phyloP scores from a whole-genome alignment of 2,797 vertebrate genomes.

The Sebastes flavidus region DNA sequence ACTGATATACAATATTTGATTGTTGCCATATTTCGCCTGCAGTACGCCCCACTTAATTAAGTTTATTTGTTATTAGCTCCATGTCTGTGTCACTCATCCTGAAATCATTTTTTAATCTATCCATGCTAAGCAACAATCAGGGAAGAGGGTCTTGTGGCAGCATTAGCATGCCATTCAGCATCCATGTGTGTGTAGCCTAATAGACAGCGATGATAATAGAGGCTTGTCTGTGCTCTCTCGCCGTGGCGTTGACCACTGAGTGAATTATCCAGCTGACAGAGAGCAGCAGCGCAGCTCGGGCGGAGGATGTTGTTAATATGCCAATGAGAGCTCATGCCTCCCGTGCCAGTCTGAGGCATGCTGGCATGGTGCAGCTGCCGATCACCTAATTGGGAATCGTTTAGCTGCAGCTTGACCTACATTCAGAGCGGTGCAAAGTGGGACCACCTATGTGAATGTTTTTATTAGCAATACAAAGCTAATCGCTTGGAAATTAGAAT shows the following conservation, averaged over 20 bases:
- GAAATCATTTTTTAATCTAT: slow-evolving; percentile 48
- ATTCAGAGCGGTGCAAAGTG: slow-evolving; percentile 82
- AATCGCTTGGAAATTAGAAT: slow-evolving; percentile 87
- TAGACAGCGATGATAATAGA: slow-evolving; percentile 75
- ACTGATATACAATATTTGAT: background rate
- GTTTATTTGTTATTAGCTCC: slow-evolving; percentile 12
- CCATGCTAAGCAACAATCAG: slow-evolving; percentile 39
- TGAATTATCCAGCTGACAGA: slow-evolving; percentile 80
- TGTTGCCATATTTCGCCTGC: background rate
- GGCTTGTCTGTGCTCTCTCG: slow-evolving; percentile 72
- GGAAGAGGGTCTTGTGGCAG: slow-evolving; percentile 5
- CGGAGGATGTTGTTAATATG: slow-evolving; percentile 78
- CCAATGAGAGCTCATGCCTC: slow-evolving; percentile 67
- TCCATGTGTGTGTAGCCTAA: slow-evolving; percentile 60
- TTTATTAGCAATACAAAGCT: slow-evolving; percentile 84
- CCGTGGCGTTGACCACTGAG: slow-evolving; percentile 67
- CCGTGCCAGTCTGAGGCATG: slow-evolving; percentile 56
- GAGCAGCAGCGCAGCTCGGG: slow-evolving; percentile 69
- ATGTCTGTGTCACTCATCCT: slow-evolving; percentile 15
- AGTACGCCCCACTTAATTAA: slow-evolving; percentile 19
- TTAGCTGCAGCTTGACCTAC: slow-evolving; percentile 77
- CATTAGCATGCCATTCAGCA: slow-evolving; percentile 69
- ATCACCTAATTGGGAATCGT: slow-evolving; percentile 70
- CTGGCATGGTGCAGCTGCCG: slow-evolving; percentile 71
- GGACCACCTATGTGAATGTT: slow-evolving; percentile 83